phyloP scores from a whole-genome alignment of 2,113 vertebrate genomes.

The Henicopernis longicauda region DNA sequence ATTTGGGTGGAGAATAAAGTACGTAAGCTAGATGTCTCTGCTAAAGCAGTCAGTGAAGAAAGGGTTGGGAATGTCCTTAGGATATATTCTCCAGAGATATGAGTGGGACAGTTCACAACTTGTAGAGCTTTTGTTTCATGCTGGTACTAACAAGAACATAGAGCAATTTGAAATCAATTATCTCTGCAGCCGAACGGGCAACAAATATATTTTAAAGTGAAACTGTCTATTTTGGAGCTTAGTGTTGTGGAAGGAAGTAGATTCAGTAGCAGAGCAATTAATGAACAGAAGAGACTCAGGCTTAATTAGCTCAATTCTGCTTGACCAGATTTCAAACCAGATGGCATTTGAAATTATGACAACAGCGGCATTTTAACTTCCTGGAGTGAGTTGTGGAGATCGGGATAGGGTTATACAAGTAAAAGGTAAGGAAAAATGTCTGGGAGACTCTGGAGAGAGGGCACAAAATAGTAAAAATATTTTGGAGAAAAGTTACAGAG shows the following conservation, averaged over 20 bases:
- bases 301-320: conserved; percentile 10
- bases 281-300: not conserved
- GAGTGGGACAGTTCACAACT: not conserved
- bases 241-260: not conserved
- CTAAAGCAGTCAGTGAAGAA: not conserved
- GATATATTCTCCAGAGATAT: not conserved
- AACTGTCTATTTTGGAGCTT: not conserved
- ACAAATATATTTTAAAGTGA: not conserved
- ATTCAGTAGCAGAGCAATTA: conserved; percentile 5
- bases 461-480: not conserved
- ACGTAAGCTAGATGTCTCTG: not conserved
- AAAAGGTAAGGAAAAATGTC: not conserved
- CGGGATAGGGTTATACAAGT: not conserved
- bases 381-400: not conserved
- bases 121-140: not conserved
- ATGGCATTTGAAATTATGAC: not conserved
- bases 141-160: not conserved
- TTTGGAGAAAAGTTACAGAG: not conserved
- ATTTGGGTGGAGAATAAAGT: not conserved
- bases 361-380: not conserved
- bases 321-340: conserved; percentile 24
- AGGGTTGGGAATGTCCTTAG: not conserved
- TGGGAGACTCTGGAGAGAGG: not conserved
- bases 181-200: not conserved
- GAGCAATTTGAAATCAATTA: not conserved